phyloP scores from a whole-genome alignment of 2,113 vertebrate genomes.

The Coregonus clupeaformis region DNA sequence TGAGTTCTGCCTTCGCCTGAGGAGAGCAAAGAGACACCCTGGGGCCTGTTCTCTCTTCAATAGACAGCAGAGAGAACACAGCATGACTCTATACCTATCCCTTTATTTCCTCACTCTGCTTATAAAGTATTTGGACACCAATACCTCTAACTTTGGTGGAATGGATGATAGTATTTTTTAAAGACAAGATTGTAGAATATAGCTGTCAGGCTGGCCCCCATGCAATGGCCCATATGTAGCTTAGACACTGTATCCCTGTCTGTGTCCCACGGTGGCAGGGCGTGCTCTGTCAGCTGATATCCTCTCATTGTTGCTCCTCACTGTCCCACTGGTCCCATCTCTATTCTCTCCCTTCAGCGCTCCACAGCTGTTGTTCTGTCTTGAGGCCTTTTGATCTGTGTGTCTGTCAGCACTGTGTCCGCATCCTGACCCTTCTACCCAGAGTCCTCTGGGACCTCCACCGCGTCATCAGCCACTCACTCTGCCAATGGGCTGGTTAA shows the following conservation, averaged over 20 bases:
- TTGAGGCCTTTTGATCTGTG: neutral
- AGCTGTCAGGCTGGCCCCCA: neutral
- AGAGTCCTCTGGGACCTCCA: neutral
- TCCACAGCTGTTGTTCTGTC: conserved; percentile 1
- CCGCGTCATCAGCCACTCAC: neutral
- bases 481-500: neutral
- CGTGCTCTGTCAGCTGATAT: neutral
- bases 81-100: neutral
- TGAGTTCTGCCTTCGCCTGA: neutral
- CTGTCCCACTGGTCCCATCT: neutral
- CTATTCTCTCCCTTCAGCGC: neutral
- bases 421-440: neutral
- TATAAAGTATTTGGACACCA: neutral
- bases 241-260: neutral
- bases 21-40: neutral
- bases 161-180: neutral
- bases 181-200: neutral
- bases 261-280: neutral
- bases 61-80: neutral
- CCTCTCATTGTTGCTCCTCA: conserved; percentile 1
- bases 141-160: neutral
- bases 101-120: neutral
- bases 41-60: neutral
- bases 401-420: conserved; percentile 2
- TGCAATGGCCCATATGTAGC: neutral